Evolutionary conservation across 2,797 vertebrate genomes (phyloP).

Genomic region (Acanthurus leucopareius): DNA sequence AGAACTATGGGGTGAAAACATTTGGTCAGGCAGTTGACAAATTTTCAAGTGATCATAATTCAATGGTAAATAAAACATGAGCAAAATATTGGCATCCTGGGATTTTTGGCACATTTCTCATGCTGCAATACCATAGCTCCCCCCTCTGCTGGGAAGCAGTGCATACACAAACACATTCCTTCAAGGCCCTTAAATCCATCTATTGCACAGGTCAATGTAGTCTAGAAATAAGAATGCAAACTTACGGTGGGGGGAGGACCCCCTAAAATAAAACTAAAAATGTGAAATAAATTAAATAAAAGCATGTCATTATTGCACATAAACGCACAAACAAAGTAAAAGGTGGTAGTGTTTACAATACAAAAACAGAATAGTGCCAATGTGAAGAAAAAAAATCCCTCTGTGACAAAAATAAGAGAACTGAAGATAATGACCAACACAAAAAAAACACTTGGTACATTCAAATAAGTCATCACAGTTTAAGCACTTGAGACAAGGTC

Average conservation of each 20-base stretch:
- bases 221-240: constrained; percentile 41
- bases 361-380: constrained; percentile 69
- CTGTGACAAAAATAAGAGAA: constrained; percentile 66
- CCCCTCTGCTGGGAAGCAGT: constrained; percentile 62
- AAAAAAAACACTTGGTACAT: constrained; percentile 76
- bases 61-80: constrained; percentile 39
- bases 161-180: constrained; percentile 37
- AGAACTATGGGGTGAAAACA: constrained; percentile 29
- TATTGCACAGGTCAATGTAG: constrained; percentile 80
- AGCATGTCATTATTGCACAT: constrained; percentile 76
- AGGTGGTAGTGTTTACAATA: constrained; percentile 70
- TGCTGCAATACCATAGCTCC: constrained; percentile 60
- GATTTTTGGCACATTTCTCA: constrained; percentile 78
- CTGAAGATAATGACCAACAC: constrained; percentile 82
- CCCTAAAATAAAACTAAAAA: constrained; percentile 68
- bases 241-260: constrained; percentile 18
- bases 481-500: constrained; percentile 77
- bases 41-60: constrained; percentile 63
- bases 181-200: constrained; percentile 76
- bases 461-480: constrained; percentile 85
- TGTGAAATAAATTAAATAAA: constrained; percentile 84
- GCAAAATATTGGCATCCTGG: constrained; percentile 61
- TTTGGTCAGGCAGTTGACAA: constrained; percentile 58
- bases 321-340: constrained; percentile 72
- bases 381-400: constrained; percentile 60